These are phyloP conservation scores for Drosophila pachea DNA, from an alignment of 1,140 invertebrate genomes.

Conservation along the genomic window DNA sequence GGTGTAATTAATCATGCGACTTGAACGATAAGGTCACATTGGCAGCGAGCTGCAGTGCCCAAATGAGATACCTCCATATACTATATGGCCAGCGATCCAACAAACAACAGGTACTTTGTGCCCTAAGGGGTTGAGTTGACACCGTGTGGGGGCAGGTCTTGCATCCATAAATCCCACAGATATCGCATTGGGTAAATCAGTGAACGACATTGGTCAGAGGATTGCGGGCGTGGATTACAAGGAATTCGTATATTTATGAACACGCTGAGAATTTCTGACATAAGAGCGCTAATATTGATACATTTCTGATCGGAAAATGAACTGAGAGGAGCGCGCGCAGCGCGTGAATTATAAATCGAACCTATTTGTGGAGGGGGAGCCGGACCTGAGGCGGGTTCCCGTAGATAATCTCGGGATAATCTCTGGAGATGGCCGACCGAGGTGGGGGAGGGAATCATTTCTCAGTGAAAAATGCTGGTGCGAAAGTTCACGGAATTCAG, in stretches of 20 bases:
- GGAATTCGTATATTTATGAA: conserved; percentile 66
- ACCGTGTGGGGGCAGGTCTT: conserved; percentile 14
- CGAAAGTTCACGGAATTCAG: no score
- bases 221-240: conserved; percentile 43
- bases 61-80: not conserved
- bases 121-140: conserved; percentile 29
- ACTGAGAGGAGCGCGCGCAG: not conserved
- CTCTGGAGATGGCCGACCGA: no score
- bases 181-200: conserved; percentile 56
- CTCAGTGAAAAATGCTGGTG: no score
- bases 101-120: conserved; percentile 44
- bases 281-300: conserved; percentile 69
- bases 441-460: no score
- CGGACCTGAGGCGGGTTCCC: no score
- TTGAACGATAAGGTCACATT: conserved; percentile 41
- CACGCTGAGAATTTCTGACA: conserved; percentile 45
- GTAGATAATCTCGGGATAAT: no score
- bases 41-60: conserved; percentile 14
- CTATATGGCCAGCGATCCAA: not conserved
- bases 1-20: conserved; percentile 46
- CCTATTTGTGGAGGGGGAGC: no score
- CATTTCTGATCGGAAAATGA: conserved; percentile 36
- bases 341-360: no score
- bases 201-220: conserved; percentile 18
- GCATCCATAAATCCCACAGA: conserved; percentile 59